These are phyloP conservation scores for Clarias pachynema DNA, from an alignment of 2,797 vertebrate species.

Conservation along the genomic window DNA sequence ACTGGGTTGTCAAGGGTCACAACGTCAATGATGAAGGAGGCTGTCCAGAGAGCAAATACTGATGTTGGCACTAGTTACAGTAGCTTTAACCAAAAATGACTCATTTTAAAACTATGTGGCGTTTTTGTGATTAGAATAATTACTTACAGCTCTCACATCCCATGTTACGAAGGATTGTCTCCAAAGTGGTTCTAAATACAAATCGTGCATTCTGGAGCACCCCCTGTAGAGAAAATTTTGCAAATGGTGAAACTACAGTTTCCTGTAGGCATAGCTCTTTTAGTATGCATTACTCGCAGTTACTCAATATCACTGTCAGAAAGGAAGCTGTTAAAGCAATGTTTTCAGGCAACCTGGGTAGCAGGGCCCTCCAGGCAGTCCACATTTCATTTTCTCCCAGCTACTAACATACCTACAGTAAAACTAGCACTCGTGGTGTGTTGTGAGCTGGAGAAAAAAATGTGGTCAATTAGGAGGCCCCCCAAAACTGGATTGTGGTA, in stretches of 20 bases:
- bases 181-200: constrained; percentile 92
- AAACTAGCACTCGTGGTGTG: not conserved
- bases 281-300: not conserved
- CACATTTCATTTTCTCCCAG: constrained; percentile 4
- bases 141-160: constrained; percentile 91
- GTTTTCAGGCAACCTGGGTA: constrained; percentile 3
- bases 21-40: constrained; percentile 80
- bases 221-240: constrained; percentile 78
- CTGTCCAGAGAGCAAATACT: constrained; percentile 52
- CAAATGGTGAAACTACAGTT: not conserved
- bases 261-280: not conserved
- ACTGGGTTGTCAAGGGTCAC: constrained; percentile 90
- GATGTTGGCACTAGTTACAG: not conserved
- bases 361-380: constrained; percentile 22
- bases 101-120: constrained; percentile 16
- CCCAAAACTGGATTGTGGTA: not conserved
- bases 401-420: not conserved
- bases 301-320: not conserved
- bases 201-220: constrained; percentile 95
- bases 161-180: constrained; percentile 92
- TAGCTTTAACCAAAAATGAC: constrained; percentile 9
- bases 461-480: not conserved
- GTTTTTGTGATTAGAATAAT: not conserved
- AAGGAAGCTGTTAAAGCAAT: not conserved
- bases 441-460: too few species aligned